These are phyloP conservation scores for Hemibagrus wyckioides DNA, from an alignment of 2,113 vertebrate genomes.

Conservation along the genomic window DNA sequence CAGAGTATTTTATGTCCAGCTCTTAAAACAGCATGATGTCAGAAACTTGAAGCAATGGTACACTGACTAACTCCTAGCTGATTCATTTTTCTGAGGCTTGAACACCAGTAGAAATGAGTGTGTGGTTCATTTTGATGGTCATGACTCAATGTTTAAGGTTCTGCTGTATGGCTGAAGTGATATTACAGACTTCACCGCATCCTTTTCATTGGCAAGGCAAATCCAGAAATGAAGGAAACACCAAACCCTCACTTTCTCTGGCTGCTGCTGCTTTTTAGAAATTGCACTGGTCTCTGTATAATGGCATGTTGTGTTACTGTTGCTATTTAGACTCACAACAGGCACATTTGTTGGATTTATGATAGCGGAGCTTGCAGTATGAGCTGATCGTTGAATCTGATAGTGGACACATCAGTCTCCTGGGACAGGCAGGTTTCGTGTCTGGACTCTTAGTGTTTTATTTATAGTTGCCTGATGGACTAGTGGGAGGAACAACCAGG, in stretches of 20 bases:
- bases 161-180: constrained; percentile 17
- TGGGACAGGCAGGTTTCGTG: background rate
- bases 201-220: constrained; percentile 24
- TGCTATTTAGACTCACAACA: background rate
- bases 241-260: background rate
- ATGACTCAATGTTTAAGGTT: constrained; percentile 49
- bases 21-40: constrained; percentile 61
- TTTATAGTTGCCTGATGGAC: background rate
- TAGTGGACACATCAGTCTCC: background rate
- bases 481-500: background rate
- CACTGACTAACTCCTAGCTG: constrained; percentile 57
- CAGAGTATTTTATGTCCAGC: constrained; percentile 62
- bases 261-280: constrained; percentile 6
- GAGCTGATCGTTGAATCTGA: background rate
- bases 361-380: background rate
- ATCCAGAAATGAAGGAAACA: background rate
- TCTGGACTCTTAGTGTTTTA: background rate
- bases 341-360: constrained; percentile 5
- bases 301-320: background rate
- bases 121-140: background rate
- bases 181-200: constrained; percentile 42
- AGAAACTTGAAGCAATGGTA: constrained; percentile 61
- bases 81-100: constrained; percentile 59
- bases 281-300: background rate
- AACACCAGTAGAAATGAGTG: background rate